phyloP scores from a whole-genome alignment of 2,888 invertebrate genomes.

The Andrena bicolor region DNA sequence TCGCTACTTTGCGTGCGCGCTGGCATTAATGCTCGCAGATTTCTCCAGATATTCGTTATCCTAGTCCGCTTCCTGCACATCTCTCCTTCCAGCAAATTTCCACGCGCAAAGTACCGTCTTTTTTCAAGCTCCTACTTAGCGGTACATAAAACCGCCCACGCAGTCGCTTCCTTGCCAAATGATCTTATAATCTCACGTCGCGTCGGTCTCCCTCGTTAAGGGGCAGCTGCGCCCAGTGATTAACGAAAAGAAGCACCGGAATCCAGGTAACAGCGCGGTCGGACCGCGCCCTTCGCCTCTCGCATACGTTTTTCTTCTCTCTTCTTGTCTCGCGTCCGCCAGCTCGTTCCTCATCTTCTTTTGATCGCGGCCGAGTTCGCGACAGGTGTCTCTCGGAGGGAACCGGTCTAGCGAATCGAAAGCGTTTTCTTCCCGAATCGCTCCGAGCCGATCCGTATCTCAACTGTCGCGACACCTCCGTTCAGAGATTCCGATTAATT shows the following conservation, averaged over 20 bases:
- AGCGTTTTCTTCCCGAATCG: constrained; percentile 68
- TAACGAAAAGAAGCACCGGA: constrained; percentile 29
- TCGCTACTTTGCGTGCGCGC: constrained; percentile 21
- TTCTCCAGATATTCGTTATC: constrained; percentile 49
- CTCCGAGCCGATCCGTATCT: constrained; percentile 29
- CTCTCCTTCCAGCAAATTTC: neutral
- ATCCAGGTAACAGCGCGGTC: constrained; percentile 21
- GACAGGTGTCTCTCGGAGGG: constrained; percentile 66
- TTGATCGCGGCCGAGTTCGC: constrained; percentile 34
- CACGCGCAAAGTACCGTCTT: neutral
- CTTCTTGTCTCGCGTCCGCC: constrained; percentile 3
- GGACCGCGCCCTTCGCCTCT: constrained; percentile 17
- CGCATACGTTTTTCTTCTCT: constrained; percentile 23
- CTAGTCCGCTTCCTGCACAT: neutral
- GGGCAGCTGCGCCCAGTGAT: constrained; percentile 24
- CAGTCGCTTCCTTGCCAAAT: neutral
- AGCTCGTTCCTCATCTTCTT: constrained; percentile 6
- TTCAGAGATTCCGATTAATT: constrained; percentile 28
- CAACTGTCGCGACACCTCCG: constrained; percentile 12
- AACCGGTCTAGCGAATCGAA: constrained; percentile 62
- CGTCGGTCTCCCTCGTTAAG: neutral
- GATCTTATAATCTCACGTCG: constrained; percentile 7
- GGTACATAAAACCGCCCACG: neutral
- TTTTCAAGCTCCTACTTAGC: neutral
- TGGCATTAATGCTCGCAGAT: constrained; percentile 43